Evolutionary conservation across 2,113 vertebrate species (phyloP), one percentile per base, ranked within the genome.

Genomic region (Petromus typicus): DNA sequence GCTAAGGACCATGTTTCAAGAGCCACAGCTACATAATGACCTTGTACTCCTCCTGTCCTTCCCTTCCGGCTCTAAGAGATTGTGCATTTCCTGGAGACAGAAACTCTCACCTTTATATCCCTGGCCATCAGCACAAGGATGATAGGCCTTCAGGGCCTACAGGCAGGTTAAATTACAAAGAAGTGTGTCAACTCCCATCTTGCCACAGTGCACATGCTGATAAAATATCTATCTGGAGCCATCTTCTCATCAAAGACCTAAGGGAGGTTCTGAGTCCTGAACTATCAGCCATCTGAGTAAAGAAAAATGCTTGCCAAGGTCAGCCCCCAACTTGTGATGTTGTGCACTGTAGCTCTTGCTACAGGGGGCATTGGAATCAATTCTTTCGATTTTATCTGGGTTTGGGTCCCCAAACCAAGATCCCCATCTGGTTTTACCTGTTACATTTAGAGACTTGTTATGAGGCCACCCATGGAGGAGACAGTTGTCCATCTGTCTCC

Each of bases 241-340:
- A 73, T 94, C 34, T 64, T 57, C 34, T 94, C 34, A 87, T 91
- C 43, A 94, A 80, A 92, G 25, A 22, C 22, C 59, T 48, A 56
- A 91, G 22, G 13, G 79, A 34, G 43, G 54, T 25, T 82, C 56
- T 61, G 12, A 71, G 45, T 30, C 54, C 27, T 63, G 75, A 73
- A 2, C n/a, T 69, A 51, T 43, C 14, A 51, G 25, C n/a, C 37
- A 63, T 75, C 32, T 78, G 40, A 90, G 48, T 27, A 56, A 67
- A 14, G 57, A 8, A 67, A 57, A 14, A 40, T 80, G 51, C 64
- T 23, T 76, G n/a, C 30, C 34, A 40, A 73, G 37, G 30, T 61
- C 81, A 89, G 63, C 34, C 22, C 69, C 34, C 64, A 40, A 32
- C n/a, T 66, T 91, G 16, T 37, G 43, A 57, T 63, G n/a, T n/a